Evolutionary conservation across 1,140 invertebrate genomes (phyloP).

Genomic region (Drosophila novamexicana): DNA sequence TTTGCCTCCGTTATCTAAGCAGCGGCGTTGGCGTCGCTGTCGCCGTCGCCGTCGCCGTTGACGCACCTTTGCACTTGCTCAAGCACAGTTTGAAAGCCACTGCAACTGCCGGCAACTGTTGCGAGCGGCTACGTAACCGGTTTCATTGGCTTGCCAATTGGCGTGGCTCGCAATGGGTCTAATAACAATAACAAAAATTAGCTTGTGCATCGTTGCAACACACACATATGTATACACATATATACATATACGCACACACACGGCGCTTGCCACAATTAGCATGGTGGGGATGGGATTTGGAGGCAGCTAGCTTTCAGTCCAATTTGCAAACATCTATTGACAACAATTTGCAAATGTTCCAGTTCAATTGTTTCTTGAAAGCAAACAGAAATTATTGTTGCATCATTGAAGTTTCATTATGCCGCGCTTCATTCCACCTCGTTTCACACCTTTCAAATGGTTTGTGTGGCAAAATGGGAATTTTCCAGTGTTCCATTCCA

Average conservation of each 20-base stretch:
- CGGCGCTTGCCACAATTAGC: not conserved
- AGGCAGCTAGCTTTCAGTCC: not conserved
- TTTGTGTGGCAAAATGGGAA: too few species aligned
- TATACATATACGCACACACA: not conserved
- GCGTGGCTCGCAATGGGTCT: slow-evolving; percentile 16
- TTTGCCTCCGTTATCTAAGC: slow-evolving; percentile 67
- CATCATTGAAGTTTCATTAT: too few species aligned
- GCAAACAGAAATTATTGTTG: too few species aligned
- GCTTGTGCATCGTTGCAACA: slow-evolving; percentile 9
- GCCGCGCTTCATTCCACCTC: too few species aligned
- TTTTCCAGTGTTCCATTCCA: slow-evolving; percentile 4
- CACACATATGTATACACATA: not conserved
- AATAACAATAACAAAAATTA: not conserved
- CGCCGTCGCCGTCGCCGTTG: slow-evolving; percentile 11
- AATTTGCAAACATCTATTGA: not conserved
- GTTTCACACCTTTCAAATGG: too few species aligned
- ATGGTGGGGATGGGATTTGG: not conserved
- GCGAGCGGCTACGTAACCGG: slow-evolving; percentile 37
- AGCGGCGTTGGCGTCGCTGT: not conserved
- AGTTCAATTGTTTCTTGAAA: not conserved
- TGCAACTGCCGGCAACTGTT: not conserved
- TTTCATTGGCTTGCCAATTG: slow-evolving; percentile 28
- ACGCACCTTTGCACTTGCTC: slow-evolving; percentile 4
- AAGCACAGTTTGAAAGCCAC: slow-evolving; percentile 41
- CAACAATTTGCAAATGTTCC: not conserved